Base-by-base conservation (phyloP, 2,113 vertebrate genomes). In the Oreochromis aureus region DNA sequence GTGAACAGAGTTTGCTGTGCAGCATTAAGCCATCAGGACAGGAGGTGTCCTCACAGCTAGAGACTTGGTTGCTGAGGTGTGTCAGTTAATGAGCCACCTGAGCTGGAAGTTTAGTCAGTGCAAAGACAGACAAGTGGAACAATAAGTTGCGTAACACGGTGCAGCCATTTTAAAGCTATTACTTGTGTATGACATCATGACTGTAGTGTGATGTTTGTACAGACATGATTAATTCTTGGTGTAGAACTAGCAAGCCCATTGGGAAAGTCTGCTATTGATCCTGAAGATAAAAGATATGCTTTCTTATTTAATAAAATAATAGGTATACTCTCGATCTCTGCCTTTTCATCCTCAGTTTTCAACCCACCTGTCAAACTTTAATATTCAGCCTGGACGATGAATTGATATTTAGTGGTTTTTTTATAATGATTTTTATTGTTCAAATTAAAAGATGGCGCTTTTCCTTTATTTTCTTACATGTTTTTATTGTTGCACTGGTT, bases 1-100 rank as follows among this genome's bases (percentile, higher is more conserved):
- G 44, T 71, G 32, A 46, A 34, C 36, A 55, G 59, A 76, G 53
- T 7, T 63, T 82, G 46, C 58, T 32, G 16, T 54, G 58, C 10
- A 46, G 79, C 10, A 56, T 46, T 78, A 66, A 46, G 81, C 46
- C 69, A 30, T 87, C 69, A 7, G 83, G 81, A 58, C 30, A 6
- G 71, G 71, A 82, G 61, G 73, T 61, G 85, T 86, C 69, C 53
- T 76, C 69, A 78, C 81, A 54, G 86, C 34, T 79, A 69, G 63
- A 81, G 82, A 86, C 83, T 53, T 44, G 53, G 63, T 86, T 80
- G 80, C 78, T 54, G 10, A 71, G 81, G 41, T 80, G 89, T 80
- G 84, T 87, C 84, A 89, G 66, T 91, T 89, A 85, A 89, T 71
- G 55, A 86, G 87, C 83, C 71, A 91, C 87, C 71, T 1, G 79